Evolutionary conservation across 2,797 vertebrate species (phyloP).

Genomic region (Aratinga solstitialis): DNA sequence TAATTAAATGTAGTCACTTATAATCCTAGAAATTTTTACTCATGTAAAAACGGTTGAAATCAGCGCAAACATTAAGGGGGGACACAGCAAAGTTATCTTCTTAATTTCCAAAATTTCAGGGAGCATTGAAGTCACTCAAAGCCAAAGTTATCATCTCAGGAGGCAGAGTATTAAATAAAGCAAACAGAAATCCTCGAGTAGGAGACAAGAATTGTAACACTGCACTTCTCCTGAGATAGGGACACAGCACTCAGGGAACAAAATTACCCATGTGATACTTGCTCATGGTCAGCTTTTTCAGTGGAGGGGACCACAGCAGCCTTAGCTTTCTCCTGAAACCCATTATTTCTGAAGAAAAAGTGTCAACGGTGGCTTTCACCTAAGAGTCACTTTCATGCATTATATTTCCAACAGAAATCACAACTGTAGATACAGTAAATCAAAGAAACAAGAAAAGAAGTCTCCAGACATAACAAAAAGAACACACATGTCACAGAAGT

Average conservation of each 20-base stretch:
- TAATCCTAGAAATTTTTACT: background rate
- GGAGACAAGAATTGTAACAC: background rate
- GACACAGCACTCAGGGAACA: background rate
- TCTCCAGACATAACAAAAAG: background rate
- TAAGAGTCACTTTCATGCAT: background rate
- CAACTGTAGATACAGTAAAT: background rate
- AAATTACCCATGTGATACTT: background rate
- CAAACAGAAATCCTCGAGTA: background rate
- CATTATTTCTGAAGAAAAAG: background rate
- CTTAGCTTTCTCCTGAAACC: background rate
- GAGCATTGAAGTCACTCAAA: background rate
- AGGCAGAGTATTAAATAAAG: background rate
- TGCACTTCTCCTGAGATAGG: background rate
- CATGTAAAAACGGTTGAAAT: background rate
- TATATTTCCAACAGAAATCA: background rate
- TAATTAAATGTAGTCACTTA: background rate
- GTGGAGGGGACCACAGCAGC: background rate
- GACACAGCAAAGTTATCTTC: background rate
- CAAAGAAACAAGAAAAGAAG: background rate
- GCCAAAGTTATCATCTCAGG: background rate
- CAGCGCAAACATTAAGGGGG: background rate
- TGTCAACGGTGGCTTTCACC: background rate
- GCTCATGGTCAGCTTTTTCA: background rate
- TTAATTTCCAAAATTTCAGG: background rate
- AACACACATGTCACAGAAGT: background rate